Evolutionary conservation across 2,888 invertebrate species (phyloP), one percentile per base, ranked within the genome.

Genomic region (Oscheius onirici): DNA sequence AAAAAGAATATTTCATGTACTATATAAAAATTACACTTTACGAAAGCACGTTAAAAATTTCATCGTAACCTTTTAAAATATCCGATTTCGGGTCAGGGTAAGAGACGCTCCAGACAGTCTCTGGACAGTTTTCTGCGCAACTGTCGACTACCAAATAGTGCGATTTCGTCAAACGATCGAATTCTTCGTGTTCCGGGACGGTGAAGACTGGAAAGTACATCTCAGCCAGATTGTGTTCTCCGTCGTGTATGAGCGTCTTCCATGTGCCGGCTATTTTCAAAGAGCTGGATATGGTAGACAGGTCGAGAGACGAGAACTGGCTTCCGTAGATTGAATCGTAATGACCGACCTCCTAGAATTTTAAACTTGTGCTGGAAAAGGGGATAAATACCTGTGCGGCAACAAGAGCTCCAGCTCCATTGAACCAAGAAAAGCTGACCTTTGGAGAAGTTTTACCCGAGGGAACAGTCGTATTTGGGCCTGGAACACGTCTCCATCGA

Each of bases 261-360:
- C 71, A 71, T 20, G 55, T 46, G 15, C 71, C 71, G 10, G 63
- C 15, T 10, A 24, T 20, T 8, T 22, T 28, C 34, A 20, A 13
- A 15, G 11, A 40, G 15, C 17, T 13, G 22, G 26, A 26, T 8
- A 70, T 17, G 3, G 40, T 52, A 22, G 52, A 34, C n/a, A 70
- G 44, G n/a, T 70, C 70, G 10, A 70, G 54, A 20, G 44, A 40
- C 11, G 73, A 72, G 44, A 80, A 80, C 52, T 80, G 79, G 65
- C 71, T 74, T 17, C 78, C 77, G 22, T 72, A 78, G 11, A 75
- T 81, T 6, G 86, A 86, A 73, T 87, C 81, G 71, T 86, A 86
- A 8, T 81, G 76, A 22, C 73, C 58, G 8, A 87, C 69, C 10
- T 49, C 34, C 70, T 69, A 13, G 17, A 55, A 55, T 26, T 1